A percentile compares a stretch with the other conserved stretches of the same genome.
Evolutionary conservation across 2,113 vertebrate genomes (phyloP).

Genomic region (Thinocorus orbignyianus): DNA sequence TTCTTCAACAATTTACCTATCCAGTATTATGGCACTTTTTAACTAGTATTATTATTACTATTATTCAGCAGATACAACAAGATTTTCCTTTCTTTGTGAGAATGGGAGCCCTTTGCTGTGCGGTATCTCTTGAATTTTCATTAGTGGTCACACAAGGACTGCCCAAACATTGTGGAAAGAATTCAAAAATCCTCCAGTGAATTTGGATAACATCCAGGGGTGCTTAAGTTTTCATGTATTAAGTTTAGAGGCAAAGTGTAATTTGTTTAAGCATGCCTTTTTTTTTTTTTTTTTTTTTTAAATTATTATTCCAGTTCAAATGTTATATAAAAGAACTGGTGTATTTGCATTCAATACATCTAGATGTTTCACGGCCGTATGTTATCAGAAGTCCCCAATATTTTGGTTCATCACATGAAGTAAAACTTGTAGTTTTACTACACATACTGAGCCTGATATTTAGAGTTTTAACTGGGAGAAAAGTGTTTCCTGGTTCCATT

Average conservation of each 20-base stretch:
- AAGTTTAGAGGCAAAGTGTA: not conserved
- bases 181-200: not conserved
- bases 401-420: not conserved
- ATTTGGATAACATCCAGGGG: not conserved
- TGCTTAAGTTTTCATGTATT: not conserved
- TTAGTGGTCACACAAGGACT: not conserved
- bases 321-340: not conserved
- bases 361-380: not conserved
- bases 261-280: not conserved
- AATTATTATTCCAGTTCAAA: not conserved
- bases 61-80: not conserved
- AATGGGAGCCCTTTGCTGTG: not conserved
- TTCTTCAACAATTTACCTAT: not conserved
- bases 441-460: not conserved
- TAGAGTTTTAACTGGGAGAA: not conserved
- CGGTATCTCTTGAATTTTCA: not conserved
- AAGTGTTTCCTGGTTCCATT: not conserved
- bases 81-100: not conserved
- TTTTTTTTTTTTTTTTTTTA: too few relatives aligned
- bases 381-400: not conserved
- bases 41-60: not conserved
- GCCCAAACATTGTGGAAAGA: not conserved
- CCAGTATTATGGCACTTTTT: not conserved
- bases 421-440: not conserved
- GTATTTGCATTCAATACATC: not conserved